phyloP scores from a whole-genome alignment of 2,888 invertebrate species.

The Tuta absoluta region DNA sequence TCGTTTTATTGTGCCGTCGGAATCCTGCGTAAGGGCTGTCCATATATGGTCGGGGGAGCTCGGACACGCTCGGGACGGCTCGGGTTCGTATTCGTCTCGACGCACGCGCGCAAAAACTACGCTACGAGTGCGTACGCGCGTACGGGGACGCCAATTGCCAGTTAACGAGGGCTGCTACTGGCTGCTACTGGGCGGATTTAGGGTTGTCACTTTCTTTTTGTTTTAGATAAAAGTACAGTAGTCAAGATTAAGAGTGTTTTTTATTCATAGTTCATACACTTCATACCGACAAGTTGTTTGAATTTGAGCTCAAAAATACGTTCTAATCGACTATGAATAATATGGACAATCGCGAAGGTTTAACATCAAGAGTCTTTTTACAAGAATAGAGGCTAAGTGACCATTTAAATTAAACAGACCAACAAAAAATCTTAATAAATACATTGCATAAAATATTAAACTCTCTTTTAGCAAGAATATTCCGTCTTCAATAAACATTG shows the following conservation, averaged over 20 bases:
- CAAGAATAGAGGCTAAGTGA: too few relatives aligned
- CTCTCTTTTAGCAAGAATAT: background rate
- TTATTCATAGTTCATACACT: too few relatives aligned
- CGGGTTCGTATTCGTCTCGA: slow-evolving; percentile 63
- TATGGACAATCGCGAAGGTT: too few relatives aligned
- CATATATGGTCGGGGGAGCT: slow-evolving; percentile 72
- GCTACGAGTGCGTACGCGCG: slow-evolving; percentile 70
- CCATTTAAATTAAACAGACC: too few relatives aligned
- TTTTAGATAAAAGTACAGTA: background rate
- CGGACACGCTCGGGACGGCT: slow-evolving; percentile 40
- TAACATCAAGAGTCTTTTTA: too few relatives aligned
- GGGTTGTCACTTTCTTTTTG: slow-evolving; percentile 35
- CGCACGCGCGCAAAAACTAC: slow-evolving; percentile 69
- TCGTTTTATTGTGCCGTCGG: slow-evolving; percentile 71
- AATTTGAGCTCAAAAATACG: too few relatives aligned
- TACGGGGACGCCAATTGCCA: slow-evolving; percentile 56
- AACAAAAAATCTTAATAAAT: background rate
- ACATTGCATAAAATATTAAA: background rate
- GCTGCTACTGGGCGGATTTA: slow-evolving; percentile 28
- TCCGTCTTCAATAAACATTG: background rate
- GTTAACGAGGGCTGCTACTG: slow-evolving; percentile 49
- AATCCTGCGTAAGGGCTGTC: slow-evolving; percentile 71
- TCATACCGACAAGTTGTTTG: too few relatives aligned
- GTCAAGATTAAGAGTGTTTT: too few relatives aligned
- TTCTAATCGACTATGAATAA: too few relatives aligned